phyloP scores from a whole-genome alignment of 2,113 vertebrate species.

The Dolichallabes microphthalmus region DNA sequence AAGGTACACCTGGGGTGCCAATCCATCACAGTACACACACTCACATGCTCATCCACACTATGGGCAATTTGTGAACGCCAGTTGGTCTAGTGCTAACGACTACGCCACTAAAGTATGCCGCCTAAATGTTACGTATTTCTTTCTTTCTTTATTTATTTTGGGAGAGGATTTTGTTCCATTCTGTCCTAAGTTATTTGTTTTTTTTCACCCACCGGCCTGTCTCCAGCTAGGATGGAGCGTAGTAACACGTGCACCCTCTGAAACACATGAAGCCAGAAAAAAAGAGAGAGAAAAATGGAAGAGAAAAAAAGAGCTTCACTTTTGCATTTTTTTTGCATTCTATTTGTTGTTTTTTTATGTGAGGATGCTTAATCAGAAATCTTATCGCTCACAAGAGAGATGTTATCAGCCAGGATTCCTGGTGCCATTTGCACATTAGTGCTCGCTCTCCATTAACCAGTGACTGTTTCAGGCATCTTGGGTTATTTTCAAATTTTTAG shows the following conservation, averaged over 20 bases:
- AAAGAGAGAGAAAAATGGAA: too few species aligned
- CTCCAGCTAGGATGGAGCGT: neutral
- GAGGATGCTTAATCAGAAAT: neutral
- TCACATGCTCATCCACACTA: too few species aligned
- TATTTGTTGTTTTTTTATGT: neutral
- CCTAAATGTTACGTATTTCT: neutral
- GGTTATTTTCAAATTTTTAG: too few species aligned
- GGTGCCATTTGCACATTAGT: neutral
- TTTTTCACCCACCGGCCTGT: neutral
- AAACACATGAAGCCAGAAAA: neutral
- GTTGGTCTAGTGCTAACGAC: too few species aligned
- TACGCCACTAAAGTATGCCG: too few species aligned
- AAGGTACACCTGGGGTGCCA: too few species aligned
- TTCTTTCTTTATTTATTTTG: neutral
- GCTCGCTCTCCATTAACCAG: neutral
- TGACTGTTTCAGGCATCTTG: neutral
- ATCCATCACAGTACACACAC: too few species aligned
- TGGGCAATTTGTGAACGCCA: too few species aligned
- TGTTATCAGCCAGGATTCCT: neutral
- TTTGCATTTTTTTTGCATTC: neutral
- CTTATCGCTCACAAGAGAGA: neutral
- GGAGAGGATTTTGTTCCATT: too few species aligned
- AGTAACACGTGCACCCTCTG: neutral
- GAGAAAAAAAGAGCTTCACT: neutral
- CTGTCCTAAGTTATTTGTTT: neutral